phyloP scores from a whole-genome alignment of 1,140 invertebrate genomes.

The Musca domestica region DNA sequence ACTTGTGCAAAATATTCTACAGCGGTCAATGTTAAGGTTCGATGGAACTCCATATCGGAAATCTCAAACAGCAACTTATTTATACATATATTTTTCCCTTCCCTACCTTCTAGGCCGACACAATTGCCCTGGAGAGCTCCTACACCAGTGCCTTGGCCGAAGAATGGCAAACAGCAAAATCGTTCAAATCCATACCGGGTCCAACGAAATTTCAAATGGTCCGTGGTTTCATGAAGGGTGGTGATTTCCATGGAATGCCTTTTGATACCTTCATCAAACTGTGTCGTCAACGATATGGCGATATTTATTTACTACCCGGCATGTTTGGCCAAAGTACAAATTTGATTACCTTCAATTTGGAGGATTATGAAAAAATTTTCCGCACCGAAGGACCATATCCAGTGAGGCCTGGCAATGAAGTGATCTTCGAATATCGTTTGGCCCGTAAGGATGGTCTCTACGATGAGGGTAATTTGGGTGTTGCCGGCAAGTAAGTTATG shows the following conservation, averaged over 20 bases:
- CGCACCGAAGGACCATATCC: constrained; percentile 48
- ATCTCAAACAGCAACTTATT: no score
- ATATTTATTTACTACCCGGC: constrained; percentile 40
- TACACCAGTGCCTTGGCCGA: constrained; percentile 26
- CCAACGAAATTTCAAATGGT: constrained; percentile 35
- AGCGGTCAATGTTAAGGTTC: constrained; percentile 8
- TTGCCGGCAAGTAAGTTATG: constrained; percentile 37
- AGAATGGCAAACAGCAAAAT: constrained; percentile 35
- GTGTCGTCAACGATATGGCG: constrained; percentile 33
- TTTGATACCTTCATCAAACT: constrained; percentile 1
- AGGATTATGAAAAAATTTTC: constrained; percentile 40
- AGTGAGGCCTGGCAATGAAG: constrained; percentile 34
- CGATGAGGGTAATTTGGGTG: constrained; percentile 32
- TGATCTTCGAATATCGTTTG: constrained; percentile 38
- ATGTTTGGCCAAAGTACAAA: constrained; percentile 34
- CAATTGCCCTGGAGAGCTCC: background rate
- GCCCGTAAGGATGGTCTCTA: constrained; percentile 36
- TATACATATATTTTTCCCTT: background rate
- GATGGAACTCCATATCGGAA: background rate
- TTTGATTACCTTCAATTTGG: constrained; percentile 43
- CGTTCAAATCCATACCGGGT: constrained; percentile 34
- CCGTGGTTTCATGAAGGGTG: constrained; percentile 36
- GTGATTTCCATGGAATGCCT: constrained; percentile 11
- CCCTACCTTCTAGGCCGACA: background rate
- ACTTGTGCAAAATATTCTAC: background rate